phyloP scores from a whole-genome alignment of 2,888 invertebrate species.

The Synergus itoensis region DNA sequence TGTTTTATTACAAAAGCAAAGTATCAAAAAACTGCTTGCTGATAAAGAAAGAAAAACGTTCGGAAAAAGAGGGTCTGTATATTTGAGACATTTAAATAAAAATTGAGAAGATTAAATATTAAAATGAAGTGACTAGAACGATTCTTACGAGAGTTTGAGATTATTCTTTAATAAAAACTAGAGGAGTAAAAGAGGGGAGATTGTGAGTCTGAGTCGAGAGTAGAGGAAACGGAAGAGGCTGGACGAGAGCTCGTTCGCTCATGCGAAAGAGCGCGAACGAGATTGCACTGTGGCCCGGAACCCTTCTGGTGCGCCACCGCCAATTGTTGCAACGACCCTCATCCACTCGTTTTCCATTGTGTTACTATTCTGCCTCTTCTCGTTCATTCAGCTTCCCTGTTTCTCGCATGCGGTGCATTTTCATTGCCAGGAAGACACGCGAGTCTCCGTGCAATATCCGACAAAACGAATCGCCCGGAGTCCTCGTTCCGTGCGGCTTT shows the following conservation, averaged over 20 bases:
- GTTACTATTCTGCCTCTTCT: slow-evolving; percentile 62
- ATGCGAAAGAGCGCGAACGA: slow-evolving; percentile 72
- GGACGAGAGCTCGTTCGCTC: slow-evolving; percentile 59
- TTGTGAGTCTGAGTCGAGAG: slow-evolving; percentile 42
- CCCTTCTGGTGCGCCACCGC: slow-evolving; percentile 59
- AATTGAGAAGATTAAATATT: no score
- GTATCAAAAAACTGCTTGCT: no score
- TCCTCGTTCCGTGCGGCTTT: slow-evolving; percentile 17
- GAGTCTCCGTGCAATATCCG: slow-evolving; percentile 59
- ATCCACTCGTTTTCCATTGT: slow-evolving; percentile 67
- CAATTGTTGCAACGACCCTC: slow-evolving; percentile 63
- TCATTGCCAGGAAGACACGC: slow-evolving; percentile 62
- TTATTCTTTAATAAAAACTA: slow-evolving; percentile 31
- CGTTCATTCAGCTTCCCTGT: slow-evolving; percentile 55
- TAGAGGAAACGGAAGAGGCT: slow-evolving; percentile 41
- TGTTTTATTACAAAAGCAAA: no score
- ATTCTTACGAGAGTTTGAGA: neutral
- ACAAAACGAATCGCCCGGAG: slow-evolving; percentile 37
- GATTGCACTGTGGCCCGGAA: slow-evolving; percentile 63
- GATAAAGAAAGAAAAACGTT: no score
- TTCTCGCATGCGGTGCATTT: slow-evolving; percentile 58
- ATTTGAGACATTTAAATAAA: no score
- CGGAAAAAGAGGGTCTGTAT: no score
- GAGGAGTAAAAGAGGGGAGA: slow-evolving; percentile 48
- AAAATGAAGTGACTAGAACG: no score